Percentiles rank a stretch among this genome's conserved stretches.
These are phyloP conservation scores for Eulemur coronatus DNA, from an alignment of 2,797 vertebrate species.

Conservation along the genomic window DNA sequence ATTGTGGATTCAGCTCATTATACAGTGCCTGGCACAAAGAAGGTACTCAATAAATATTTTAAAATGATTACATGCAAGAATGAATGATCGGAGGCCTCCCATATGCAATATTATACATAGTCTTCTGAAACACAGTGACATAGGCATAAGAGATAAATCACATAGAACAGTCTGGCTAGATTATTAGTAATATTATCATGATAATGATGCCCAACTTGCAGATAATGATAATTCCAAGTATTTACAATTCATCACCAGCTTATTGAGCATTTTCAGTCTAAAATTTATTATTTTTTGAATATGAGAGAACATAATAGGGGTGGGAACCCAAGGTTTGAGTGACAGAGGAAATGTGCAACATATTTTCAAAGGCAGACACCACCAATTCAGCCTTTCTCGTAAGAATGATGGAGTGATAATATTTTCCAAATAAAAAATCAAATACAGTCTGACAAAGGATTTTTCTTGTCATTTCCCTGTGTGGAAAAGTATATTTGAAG, in stretches of 20 bases:
- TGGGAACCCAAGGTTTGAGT: not conserved
- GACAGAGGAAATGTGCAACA: not conserved
- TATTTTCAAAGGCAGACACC: not conserved
- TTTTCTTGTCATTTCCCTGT: constrained; percentile 17
- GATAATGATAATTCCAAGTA: not conserved
- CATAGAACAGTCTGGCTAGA: not conserved
- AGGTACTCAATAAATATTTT: not conserved
- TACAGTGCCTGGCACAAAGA: not conserved
- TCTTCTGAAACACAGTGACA: not conserved
- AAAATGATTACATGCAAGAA: not conserved
- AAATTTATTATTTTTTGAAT: not conserved
- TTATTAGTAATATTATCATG: not conserved
- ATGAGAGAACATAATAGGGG: not conserved
- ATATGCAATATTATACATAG: not conserved
- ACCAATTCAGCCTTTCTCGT: not conserved
- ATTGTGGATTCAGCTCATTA: not conserved
- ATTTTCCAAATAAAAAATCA: constrained; percentile 57
- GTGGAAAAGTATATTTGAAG: constrained; percentile 14
- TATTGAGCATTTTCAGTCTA: not conserved
- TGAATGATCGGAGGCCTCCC: not conserved
- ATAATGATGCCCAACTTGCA: not conserved
- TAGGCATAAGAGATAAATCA: not conserved
- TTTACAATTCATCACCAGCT: not conserved
- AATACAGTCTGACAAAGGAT: not conserved
- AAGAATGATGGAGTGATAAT: not conserved